These are phyloP conservation scores for Protomyctophum bolini DNA, from an alignment of 2,113 vertebrate genomes.

Conservation along the genomic window DNA sequence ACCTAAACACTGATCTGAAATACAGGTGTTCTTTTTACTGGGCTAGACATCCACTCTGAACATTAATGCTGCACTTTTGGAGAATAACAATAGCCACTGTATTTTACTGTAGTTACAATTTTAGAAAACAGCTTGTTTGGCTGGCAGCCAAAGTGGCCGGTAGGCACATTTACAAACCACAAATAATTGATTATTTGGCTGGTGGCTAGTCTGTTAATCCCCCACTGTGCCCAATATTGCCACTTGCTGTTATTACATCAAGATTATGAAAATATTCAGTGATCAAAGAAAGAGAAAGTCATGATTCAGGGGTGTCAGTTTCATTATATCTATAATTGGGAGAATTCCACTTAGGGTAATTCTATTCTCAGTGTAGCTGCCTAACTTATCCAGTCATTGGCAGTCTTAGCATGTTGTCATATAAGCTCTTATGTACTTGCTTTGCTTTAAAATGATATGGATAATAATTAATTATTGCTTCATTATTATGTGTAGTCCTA, in stretches of 20 bases:
- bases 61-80: no score
- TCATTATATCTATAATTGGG: background rate
- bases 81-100: no score
- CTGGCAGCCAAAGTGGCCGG: background rate
- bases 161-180: no score
- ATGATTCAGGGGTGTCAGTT: constrained; percentile 4
- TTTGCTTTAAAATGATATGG: constrained; percentile 25
- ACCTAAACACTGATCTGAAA: no score
- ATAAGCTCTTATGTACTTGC: constrained; percentile 4
- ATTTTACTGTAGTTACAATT: no score
- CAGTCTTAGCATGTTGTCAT: background rate
- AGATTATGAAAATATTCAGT: background rate
- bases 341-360: constrained; percentile 9
- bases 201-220: background rate
- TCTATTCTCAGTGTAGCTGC: constrained; percentile 11
- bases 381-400: constrained; percentile 6
- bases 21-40: no score
- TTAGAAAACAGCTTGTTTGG: background rate
- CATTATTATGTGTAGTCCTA: constrained; percentile 40
- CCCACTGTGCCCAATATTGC: background rate
- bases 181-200: background rate
- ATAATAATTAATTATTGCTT: background rate
- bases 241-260: background rate
- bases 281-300: constrained; percentile 1
- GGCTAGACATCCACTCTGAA: no score